A percentile compares a stretch with the other conserved stretches of the same genome.
Evolutionary conservation across 2,797 vertebrate species (phyloP).

Genomic region (Tachyglossus aculeatus): DNA sequence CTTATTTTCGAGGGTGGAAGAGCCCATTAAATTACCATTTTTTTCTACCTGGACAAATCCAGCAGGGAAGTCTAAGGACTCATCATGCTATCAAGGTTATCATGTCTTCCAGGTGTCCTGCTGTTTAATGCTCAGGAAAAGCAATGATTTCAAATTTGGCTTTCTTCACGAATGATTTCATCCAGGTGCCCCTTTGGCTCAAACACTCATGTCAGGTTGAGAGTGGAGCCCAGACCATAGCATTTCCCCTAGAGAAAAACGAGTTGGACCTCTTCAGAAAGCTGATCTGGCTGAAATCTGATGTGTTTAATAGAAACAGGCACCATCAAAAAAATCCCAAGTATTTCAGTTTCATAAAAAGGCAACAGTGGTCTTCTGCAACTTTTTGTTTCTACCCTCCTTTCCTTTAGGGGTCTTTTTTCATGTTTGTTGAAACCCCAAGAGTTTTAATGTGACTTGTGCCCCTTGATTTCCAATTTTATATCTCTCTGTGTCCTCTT

Average conservation of each 20-base stretch:
- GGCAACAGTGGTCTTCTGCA: no score
- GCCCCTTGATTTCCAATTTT: no score
- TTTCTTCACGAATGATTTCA: neutral
- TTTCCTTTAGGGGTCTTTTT: no score
- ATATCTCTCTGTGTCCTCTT: no score
- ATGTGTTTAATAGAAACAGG: no score
- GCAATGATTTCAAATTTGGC: neutral
- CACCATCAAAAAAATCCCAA: no score
- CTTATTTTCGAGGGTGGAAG: slow-evolving; percentile 13
- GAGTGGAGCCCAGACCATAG: neutral
- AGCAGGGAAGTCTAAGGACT: slow-evolving; percentile 8
- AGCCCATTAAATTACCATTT: neutral
- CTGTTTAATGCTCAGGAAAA: slow-evolving; percentile 1
- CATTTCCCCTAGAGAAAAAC: neutral
- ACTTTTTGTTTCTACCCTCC: no score
- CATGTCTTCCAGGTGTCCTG: neutral
- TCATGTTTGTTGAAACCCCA: no score
- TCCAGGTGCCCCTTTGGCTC: neutral
- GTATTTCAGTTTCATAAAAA: no score
- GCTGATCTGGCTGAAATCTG: neutral
- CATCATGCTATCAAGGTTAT: no score
- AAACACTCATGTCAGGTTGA: neutral
- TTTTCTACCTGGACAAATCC: neutral
- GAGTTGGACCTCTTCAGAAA: neutral
- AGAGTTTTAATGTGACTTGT: no score